phyloP scores from a whole-genome alignment of 2,113 vertebrate species.

The Coracopsis vasa region DNA sequence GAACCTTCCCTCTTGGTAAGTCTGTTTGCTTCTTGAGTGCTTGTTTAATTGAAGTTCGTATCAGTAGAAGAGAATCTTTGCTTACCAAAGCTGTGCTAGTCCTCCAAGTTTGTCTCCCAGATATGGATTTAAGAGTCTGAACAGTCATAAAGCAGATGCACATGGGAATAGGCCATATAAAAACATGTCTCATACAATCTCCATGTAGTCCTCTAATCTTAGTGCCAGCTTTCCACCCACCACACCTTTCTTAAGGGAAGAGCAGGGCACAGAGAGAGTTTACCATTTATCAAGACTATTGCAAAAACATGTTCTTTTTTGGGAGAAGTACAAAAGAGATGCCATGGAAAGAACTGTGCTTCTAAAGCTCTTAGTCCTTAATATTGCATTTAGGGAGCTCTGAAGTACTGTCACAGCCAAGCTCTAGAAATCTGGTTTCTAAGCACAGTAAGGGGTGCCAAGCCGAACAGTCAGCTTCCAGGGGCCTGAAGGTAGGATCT shows the following conservation, averaged over 20 bases:
- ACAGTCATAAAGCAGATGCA: neutral
- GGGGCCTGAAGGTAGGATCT: neutral
- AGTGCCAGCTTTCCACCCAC: neutral
- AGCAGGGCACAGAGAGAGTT: neutral
- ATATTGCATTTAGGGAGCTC: neutral
- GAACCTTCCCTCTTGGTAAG: neutral
- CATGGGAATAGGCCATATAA: neutral
- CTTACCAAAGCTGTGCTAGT: neutral
- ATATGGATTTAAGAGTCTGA: neutral
- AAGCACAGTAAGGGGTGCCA: neutral
- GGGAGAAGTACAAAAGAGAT: neutral
- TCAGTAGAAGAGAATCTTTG: neutral
- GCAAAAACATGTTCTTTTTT: neutral
- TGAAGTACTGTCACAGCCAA: neutral
- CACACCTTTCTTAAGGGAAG: neutral
- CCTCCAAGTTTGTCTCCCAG: neutral
- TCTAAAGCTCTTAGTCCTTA: neutral
- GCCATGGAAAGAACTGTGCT: neutral
- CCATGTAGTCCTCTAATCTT: neutral
- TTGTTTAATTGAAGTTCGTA: conserved; percentile 18
- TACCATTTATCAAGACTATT: neutral
- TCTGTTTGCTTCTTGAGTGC: neutral
- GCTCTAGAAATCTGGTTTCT: neutral
- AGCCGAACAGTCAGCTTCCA: neutral
- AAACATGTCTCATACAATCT: neutral